Percentiles rank a stretch among this genome's conserved stretches.
Conservation (phyloP, 2,888 invertebrate genomes). For the Drosophila aldrichi region DNA sequence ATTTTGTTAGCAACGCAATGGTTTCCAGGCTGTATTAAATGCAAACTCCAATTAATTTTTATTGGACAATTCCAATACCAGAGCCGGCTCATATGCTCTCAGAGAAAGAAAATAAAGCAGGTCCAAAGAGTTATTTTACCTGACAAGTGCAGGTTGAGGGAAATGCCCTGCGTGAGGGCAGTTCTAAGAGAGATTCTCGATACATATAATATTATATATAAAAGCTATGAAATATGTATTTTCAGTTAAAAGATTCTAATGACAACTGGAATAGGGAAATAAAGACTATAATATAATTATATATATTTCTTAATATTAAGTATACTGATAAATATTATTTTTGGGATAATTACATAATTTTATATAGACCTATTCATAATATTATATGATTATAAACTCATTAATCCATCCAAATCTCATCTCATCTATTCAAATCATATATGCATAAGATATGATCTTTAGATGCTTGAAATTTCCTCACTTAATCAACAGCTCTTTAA, state of each 20-base stretch:
- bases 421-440: neutral
- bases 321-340: too few species aligned
- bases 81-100: slow-evolving; percentile 4
- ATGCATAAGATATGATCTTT: neutral
- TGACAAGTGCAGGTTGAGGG: neutral
- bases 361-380: too few species aligned
- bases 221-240: too few species aligned
- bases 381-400: neutral
- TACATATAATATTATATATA: neutral
- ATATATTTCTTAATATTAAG: neutral
- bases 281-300: neutral
- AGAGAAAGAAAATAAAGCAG: neutral
- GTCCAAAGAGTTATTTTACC: neutral
- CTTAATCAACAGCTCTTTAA: neutral
- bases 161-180: slow-evolving; percentile 3
- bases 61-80: slow-evolving; percentile 59
- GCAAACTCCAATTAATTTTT: slow-evolving; percentile 79
- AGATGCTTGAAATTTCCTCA: neutral
- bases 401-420: neutral
- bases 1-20: slow-evolving; percentile 12
- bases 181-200: neutral
- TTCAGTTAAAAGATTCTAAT: too few species aligned
- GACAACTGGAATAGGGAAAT: too few species aligned
- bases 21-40: slow-evolving; percentile 67
- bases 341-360: too few species aligned